phyloP scores from a whole-genome alignment of 2,113 vertebrate genomes.

The Gymnarchus niloticus region DNA sequence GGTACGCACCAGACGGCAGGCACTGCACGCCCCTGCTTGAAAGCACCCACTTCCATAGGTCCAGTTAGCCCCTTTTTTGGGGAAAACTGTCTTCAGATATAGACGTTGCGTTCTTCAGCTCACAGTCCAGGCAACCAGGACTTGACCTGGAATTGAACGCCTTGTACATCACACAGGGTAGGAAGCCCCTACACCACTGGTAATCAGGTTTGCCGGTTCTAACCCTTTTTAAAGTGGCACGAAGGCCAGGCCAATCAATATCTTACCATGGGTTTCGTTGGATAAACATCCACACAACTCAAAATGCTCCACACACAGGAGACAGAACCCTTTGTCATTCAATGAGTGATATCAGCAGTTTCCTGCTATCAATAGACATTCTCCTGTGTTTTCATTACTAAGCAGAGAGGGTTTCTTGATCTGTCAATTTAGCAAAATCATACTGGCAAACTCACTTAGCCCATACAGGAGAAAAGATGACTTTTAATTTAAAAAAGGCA shows the following conservation, averaged over 20 bases:
- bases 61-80: background rate
- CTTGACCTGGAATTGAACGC: background rate
- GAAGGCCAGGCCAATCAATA: slow-evolving; percentile 14
- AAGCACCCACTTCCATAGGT: slow-evolving; percentile 29
- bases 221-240: slow-evolving; percentile 27
- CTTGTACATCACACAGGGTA: slow-evolving; percentile 33
- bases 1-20: background rate
- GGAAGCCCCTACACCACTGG: slow-evolving; percentile 31
- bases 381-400: slow-evolving; percentile 17
- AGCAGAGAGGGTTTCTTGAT: slow-evolving; percentile 4
- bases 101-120: background rate
- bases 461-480: slow-evolving; percentile 19
- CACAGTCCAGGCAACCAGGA: background rate
- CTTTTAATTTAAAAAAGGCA: slow-evolving; percentile 5
- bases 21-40: background rate
- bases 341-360: slow-evolving; percentile 17
- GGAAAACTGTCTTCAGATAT: background rate
- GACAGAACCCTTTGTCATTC: background rate
- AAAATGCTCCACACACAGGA: slow-evolving; percentile 16
- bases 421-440: slow-evolving; percentile 26
- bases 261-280: slow-evolving; percentile 22
- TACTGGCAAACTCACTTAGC: slow-evolving; percentile 29
- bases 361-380: background rate
- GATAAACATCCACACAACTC: slow-evolving; percentile 12
- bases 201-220: slow-evolving; percentile 35